Evolutionary conservation across 2,113 vertebrate species (phyloP), one percentile per base, ranked within the genome.

Genomic region (Eretmochelys imbricata): DNA sequence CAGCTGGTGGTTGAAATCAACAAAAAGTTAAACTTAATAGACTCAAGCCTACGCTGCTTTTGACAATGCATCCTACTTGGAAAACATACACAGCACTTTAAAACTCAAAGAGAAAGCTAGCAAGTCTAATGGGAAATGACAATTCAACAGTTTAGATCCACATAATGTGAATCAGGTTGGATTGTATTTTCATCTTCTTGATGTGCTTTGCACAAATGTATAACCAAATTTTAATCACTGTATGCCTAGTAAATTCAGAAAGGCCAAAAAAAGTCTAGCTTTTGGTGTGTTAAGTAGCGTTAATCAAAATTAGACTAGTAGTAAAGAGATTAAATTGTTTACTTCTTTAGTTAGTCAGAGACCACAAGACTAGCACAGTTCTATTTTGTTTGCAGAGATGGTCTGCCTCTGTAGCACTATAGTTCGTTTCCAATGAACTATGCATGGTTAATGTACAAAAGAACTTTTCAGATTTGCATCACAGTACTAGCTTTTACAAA

Each of bases 1-100:
- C 12, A 83, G 55, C 9, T 46, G 20, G 72, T 94, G 78, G 55
- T 96, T 94, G 96, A 96, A 97, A 97, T 90, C 59, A 89, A 86
- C 10, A 91, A 49, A 62, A 93, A 94, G 83, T 69, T 93, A 72
- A 92, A 94, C 80, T 82, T 50, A 92, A 94, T 59, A 82, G 82
- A 88, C 95, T 85, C 87, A 54, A 93, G 50, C 13, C 6, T 50
- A 89, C 55, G 93, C 95, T 84, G 54, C 5, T 51, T 97, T 91
- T 85, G 51, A 93, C 97, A 97, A 90, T 83, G 57, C n/a, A 82
- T 78, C 76, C 51, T 85, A 80, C 80, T 49, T 93, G 42, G 57
- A 92, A 84, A 93, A 95, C 42, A 80, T 22, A 72, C n/a, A 31
- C 10, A 53, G 51, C 90, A 89, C 79, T 62, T 91, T 85, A 53